phyloP scores from a whole-genome alignment of 2,888 invertebrate species.

The Mythimna ferrago region DNA sequence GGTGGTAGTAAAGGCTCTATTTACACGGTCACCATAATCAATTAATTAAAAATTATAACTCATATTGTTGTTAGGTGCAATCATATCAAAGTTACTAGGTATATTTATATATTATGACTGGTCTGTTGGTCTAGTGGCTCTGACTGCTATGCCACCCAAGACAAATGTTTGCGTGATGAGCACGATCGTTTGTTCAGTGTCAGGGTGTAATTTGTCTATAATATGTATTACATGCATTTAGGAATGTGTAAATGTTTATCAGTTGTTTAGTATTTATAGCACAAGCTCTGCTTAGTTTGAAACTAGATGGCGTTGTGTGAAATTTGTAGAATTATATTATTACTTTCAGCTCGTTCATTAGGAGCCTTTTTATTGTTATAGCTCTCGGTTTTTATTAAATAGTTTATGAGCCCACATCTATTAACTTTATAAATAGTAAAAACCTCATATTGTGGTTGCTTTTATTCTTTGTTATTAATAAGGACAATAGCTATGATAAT shows the following conservation, averaged over 20 bases:
- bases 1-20: slow-evolving; percentile 25
- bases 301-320: too few species aligned
- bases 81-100: slow-evolving; percentile 23
- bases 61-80: slow-evolving; percentile 26
- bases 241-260: too few species aligned
- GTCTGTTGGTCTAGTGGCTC: too few species aligned
- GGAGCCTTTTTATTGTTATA: slow-evolving; percentile 48
- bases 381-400: slow-evolving; percentile 38
- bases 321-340: not conserved
- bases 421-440: slow-evolving; percentile 18
- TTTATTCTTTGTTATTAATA: slow-evolving; percentile 17
- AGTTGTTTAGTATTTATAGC: too few species aligned
- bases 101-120: too few species aligned
- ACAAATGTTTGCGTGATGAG: too few species aligned
- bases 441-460: slow-evolving; percentile 24
- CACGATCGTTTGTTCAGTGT: too few species aligned
- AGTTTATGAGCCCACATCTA: slow-evolving; percentile 45
- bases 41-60: slow-evolving; percentile 53
- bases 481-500: slow-evolving; percentile 28
- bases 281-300: too few species aligned
- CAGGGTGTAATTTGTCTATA: too few species aligned
- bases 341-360: slow-evolving; percentile 12
- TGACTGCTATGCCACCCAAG: too few species aligned
- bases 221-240: too few species aligned
- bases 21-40: slow-evolving; percentile 49